Evolutionary conservation across 2,113 vertebrate genomes (phyloP).

Genomic region (Pyxicephalus adspersus): DNA sequence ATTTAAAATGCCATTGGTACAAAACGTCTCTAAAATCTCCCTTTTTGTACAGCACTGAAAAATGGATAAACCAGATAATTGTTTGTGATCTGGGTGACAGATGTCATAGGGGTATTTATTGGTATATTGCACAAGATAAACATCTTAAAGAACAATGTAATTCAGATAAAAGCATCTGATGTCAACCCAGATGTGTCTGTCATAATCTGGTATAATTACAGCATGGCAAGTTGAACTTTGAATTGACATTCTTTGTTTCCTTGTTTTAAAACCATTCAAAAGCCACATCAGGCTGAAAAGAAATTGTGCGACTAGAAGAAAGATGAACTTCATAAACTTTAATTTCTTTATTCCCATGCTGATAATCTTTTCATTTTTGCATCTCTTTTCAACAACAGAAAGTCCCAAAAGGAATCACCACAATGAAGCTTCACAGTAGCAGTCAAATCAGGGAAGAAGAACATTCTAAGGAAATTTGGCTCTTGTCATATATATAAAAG

Average conservation of each 20-base stretch:
- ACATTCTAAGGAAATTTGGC: no score
- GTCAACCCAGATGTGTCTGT: conserved; percentile 30
- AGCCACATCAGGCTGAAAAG: neutral
- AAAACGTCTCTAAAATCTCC: conserved; percentile 13
- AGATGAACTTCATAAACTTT: neutral
- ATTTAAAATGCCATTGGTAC: conserved; percentile 31
- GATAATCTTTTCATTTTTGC: neutral
- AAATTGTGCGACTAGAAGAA: neutral
- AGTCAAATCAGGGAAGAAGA: no score
- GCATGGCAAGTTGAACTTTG: neutral
- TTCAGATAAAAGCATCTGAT: conserved; percentile 1
- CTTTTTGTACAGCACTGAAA: neutral
- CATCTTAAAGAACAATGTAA: conserved; percentile 1
- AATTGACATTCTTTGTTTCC: conserved; percentile 19
- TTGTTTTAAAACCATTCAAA: neutral
- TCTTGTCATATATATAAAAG: no score
- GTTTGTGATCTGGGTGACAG: conserved; percentile 2
- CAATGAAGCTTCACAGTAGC: no score
- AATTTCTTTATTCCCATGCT: neutral
- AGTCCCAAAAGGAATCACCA: no score
- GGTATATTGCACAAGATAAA: neutral
- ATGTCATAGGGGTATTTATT: conserved; percentile 12
- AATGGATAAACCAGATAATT: neutral
- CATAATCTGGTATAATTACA: conserved; percentile 1
- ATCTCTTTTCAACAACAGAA: neutral